These are phyloP conservation scores for Callopanchax toddi DNA, from an alignment of 2,113 vertebrate species.

Conservation along the genomic window DNA sequence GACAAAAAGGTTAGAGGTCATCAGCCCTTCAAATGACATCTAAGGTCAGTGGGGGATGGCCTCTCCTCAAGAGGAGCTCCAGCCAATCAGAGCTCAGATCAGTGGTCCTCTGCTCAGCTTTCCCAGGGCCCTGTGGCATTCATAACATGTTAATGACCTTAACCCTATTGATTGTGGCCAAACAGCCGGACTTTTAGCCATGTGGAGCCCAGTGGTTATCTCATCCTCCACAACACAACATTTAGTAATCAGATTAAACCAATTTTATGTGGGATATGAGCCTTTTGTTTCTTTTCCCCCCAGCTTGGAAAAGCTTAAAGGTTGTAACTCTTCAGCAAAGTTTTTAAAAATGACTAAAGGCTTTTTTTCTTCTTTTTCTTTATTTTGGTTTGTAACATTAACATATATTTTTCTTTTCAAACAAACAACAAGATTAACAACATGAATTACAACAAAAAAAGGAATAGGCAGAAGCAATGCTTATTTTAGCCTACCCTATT, in stretches of 20 bases:
- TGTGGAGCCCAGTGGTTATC: constrained; percentile 36
- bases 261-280: constrained; percentile 33
- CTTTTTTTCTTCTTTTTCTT: not conserved
- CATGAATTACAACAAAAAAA: too few species aligned
- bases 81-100: constrained; percentile 59
- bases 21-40: constrained; percentile 55
- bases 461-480: too few species aligned
- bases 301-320: not conserved
- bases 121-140: constrained; percentile 74
- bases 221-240: constrained; percentile 36
- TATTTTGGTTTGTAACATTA: too few species aligned
- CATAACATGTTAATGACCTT: constrained; percentile 80
- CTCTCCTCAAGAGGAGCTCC: constrained; percentile 23
- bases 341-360: not conserved
- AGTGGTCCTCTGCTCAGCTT: constrained; percentile 50
- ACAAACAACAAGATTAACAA: too few species aligned
- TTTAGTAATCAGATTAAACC: constrained; percentile 44
- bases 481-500: too few species aligned
- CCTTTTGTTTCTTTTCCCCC: constrained; percentile 1
- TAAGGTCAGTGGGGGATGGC: constrained; percentile 55
- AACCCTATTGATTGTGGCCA: constrained; percentile 71
- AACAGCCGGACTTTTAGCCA: constrained; percentile 58
- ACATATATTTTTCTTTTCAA: too few species aligned
- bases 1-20: constrained; percentile 62
- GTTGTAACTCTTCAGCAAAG: not conserved